Base-by-base conservation (phyloP, 1,140 invertebrate genomes). In the Drosophila lowei region DNA sequence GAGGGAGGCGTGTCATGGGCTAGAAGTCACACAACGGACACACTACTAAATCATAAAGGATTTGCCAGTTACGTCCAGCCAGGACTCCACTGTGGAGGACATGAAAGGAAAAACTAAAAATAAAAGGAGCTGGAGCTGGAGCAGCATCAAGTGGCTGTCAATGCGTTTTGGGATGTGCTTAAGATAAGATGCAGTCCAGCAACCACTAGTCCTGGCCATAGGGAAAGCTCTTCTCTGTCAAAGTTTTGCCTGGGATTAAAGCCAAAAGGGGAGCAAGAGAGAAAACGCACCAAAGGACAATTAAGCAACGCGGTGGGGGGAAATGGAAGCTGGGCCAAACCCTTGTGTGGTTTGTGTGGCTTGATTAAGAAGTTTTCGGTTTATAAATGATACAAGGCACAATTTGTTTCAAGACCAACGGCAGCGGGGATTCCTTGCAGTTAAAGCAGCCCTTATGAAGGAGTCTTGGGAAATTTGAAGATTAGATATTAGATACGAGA, bases 21-120 rank as follows among this genome's bases (percentile, higher is more conserved):
- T 21, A 8, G 47, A n/a, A 16, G 28, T 28, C 28, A 46, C 63
- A 59, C 57, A 57, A 49, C 44, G 49, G 79, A 65, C 78, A 75
- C 52, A 58, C 58, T 65, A 86, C 63, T 85, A 85, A 86, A 85
- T 85, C 81, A 86, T 77, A 81, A 77, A 77, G 77, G 80, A 86
- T 74, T 59, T 64, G 57, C 58, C 53, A 55, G 60, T 67, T 60
- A 80, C 34, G 34, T 72, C 79, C 79, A 25, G 23, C 79, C 58
- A 65, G 41, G 25, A 8, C 59, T 43, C 1, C 6, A 28, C 13
- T 30, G 28, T 2, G 6, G 25, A 25, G 25, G 25, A 25, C 25
- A 2, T 46, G 23, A 30, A 15, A 18, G 52, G 41, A 44, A 30
- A 38, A 50, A 55, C 56, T 38, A 55, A 56, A 68, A 59, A 66